Percentiles rank a stretch among this genome's conserved stretches.
phyloP scores from a whole-genome alignment of 2,888 invertebrate genomes.

The Erebia aethiops region DNA sequence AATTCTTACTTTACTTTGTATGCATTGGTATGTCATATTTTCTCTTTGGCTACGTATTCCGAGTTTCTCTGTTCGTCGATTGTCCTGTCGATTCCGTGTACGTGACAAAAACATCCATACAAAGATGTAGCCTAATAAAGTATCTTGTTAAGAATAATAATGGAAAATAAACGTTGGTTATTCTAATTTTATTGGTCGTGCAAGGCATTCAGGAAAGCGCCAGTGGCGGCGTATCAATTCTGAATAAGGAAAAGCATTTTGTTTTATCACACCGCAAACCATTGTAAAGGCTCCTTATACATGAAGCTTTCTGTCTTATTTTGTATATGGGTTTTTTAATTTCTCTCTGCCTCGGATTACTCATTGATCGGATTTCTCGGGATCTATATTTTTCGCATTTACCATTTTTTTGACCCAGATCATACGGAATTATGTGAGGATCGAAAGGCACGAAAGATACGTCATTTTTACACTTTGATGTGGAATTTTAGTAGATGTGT shows the following conservation, averaged over 20 bases:
- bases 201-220: conserved; percentile 38
- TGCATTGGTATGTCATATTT: neutral
- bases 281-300: conserved; percentile 24
- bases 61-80: conserved; percentile 7
- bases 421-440: too few species aligned
- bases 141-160: conserved; percentile 22
- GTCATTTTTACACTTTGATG: too few species aligned
- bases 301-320: neutral
- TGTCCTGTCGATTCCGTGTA: conserved; percentile 22
- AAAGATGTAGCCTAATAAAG: conserved; percentile 20
- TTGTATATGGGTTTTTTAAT: neutral
- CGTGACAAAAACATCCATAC: conserved; percentile 12
- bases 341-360: neutral
- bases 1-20: conserved; percentile 2
- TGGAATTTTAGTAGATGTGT: too few species aligned
- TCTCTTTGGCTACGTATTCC: neutral
- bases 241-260: conserved; percentile 42
- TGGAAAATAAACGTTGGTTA: conserved; percentile 21
- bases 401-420: too few species aligned
- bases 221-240: conserved; percentile 34
- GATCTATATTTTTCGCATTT: too few species aligned
- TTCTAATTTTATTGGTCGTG: conserved; percentile 26
- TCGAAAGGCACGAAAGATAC: too few species aligned
- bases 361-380: neutral
- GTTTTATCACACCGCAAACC: conserved; percentile 40